These are phyloP conservation scores for Desmophyllum pertusum DNA, from an alignment of 92 coral and sea anemone genomes.

Conservation along the genomic window DNA sequence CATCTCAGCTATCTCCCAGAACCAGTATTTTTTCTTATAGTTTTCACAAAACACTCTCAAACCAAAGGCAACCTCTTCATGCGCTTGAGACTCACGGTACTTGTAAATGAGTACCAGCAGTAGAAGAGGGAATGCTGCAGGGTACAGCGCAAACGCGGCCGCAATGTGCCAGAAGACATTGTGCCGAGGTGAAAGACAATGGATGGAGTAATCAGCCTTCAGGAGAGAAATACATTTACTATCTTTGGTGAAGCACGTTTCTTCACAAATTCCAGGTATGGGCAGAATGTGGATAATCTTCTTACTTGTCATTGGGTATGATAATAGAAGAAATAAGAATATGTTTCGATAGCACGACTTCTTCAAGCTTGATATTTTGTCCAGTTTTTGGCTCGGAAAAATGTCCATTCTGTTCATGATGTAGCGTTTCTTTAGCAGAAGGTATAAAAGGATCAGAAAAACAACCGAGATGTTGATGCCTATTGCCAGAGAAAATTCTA, in stretches of 20 bases:
- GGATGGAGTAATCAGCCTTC: not conserved
- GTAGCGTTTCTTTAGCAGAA: not conserved
- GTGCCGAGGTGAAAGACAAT: not conserved
- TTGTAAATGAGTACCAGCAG: not conserved
- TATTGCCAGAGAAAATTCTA: not conserved
- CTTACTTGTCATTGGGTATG: not conserved
- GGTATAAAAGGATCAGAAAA: not conserved
- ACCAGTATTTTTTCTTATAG: constrained; percentile 3
- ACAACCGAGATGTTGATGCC: not conserved
- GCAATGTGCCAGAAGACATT: not conserved
- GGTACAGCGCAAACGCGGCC: not conserved
- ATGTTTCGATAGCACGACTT: constrained; percentile 19
- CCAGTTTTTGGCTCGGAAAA: not conserved
- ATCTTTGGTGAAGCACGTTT: not conserved
- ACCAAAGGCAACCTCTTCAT: not conserved
- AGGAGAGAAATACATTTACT: not conserved
- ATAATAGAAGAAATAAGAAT: not conserved
- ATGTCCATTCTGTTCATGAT: not conserved
- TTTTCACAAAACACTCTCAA: constrained; percentile 3
- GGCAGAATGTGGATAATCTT: constrained; percentile 11
- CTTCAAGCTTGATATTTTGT: not conserved
- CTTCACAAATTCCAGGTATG: not conserved
- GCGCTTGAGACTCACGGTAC: not conserved
- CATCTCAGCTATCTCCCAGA: constrained; percentile 13
- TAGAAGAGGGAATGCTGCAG: not conserved